Evolutionary conservation across 2,113 vertebrate genomes (phyloP), one percentile per base, ranked within the genome.

Genomic region (Clupea harengus): DNA sequence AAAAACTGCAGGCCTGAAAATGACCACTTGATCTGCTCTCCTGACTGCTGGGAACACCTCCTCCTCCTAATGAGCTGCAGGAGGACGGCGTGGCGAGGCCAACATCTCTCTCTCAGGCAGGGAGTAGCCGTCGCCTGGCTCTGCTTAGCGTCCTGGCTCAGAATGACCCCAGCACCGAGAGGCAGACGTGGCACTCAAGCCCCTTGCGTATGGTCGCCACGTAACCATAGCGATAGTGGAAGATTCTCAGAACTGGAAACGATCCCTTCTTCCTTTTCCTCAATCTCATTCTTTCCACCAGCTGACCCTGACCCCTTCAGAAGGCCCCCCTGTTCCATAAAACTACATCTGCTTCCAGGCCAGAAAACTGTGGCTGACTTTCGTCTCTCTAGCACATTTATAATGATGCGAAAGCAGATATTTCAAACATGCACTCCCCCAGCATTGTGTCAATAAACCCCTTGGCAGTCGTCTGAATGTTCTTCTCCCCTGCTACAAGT

Each of bases 151-250:
- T 54, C 52, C 60, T 72, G n/a, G 25, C 64, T 22, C 20, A 10
- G 13, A 15, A 32, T 1, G 10, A 9, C 2, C 2, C 25, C 64
- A 25, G n/a, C 72, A 28, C 46, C 45, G 22, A 50, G 81, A 81
- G 64, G 47, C 86, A 84, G 81, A 91, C 80, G 84, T 85, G 87
- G 64, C 28, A 28, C 64, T 18, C 28, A 78, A 85, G 88, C 60
- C 28, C 46, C 84, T 87, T 85, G 67, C 45, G 90, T 89, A 91
- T 91, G 91, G 88, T 86, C 89, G 88, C 89, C 88, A 92, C 87
- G 92, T 91, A 89, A 87, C 85, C 84, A 50, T 87, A 86, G 89
- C 90, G 89, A 89, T 87, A 32, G 72, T 32, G 28, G 28, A 64
- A n/a, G 60, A 64, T 25, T 25, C 60, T 39, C 39, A 39, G 39